Percentiles rank a stretch among this genome's conserved stretches.
Evolutionary conservation across 35 echinoderm and acorn worm genomes (phyloP).

Genomic region (Ptychodera flava): DNA sequence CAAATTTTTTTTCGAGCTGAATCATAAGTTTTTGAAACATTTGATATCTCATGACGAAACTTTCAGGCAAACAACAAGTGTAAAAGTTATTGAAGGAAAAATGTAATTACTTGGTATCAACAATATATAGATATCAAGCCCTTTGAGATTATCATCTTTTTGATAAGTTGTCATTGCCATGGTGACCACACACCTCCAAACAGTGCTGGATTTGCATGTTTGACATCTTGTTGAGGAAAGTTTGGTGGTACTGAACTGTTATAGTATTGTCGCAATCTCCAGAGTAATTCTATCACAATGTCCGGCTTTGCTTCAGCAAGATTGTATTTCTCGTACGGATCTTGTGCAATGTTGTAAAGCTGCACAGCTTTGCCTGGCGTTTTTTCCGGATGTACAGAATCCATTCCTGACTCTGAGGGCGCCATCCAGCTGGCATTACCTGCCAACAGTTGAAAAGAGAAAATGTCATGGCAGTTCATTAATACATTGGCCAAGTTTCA

Average conservation of each 20-base stretch:
- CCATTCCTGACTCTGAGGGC: neutral
- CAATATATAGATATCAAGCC: too few species aligned
- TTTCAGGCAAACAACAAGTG: too few species aligned
- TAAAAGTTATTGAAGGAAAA: too few species aligned
- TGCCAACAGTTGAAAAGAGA: neutral
- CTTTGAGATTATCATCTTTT: too few species aligned
- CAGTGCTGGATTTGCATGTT: neutral
- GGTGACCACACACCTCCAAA: neutral
- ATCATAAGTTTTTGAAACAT: too few species aligned
- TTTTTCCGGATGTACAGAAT: neutral
- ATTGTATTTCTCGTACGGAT: neutral
- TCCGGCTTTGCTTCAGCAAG: neutral
- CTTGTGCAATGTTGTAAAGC: neutral
- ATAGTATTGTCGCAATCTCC: neutral
- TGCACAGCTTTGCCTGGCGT: neutral
- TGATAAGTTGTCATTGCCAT: neutral
- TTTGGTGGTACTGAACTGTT: slow-evolving; percentile 13
- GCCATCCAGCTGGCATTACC: slow-evolving; percentile 2
- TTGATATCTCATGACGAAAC: too few species aligned
- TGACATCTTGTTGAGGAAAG: slow-evolving; percentile 9
- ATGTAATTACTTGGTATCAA: too few species aligned
- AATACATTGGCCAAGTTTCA: neutral
- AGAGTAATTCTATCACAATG: neutral
- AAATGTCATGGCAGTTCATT: neutral
- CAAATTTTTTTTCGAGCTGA: too few species aligned